Conservation (phyloP, 2,113 vertebrate species). For the Hyperopisus bebe region DNA sequence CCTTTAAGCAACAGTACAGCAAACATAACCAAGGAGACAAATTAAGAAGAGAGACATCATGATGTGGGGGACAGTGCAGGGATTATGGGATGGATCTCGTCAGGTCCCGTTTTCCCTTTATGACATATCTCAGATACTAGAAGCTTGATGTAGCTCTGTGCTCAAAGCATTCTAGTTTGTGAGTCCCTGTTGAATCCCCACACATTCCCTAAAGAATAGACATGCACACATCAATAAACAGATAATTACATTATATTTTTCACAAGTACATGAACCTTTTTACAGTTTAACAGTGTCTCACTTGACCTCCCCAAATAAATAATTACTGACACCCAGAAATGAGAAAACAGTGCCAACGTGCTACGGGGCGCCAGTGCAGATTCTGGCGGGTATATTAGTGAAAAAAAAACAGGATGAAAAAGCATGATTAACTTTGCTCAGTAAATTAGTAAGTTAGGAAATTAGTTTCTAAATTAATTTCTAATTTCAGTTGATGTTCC, state of each 20-base stretch:
- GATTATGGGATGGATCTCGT: background rate
- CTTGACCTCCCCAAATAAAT: background rate
- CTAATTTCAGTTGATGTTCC: background rate
- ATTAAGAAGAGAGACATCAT: background rate
- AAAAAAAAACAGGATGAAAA: background rate
- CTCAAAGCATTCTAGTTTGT: background rate
- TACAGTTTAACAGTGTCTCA: background rate
- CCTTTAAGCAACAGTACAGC: background rate
- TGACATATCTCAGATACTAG: background rate
- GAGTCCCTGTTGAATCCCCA: background rate
- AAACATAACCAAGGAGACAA: background rate
- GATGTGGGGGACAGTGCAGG: background rate
- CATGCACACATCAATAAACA: background rate
- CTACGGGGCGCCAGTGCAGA: background rate
- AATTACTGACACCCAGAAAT: background rate
- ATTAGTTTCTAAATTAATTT: constrained; percentile 11
- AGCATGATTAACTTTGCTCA: background rate
- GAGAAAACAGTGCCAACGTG: background rate
- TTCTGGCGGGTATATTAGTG: background rate
- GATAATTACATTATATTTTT: background rate
- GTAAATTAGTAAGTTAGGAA: background rate
- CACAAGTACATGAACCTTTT: background rate
- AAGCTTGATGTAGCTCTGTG: background rate
- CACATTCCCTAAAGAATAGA: background rate
- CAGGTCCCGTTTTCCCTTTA: background rate